Evolutionary conservation across 1,140 invertebrate species (phyloP).

Genomic region (Trachymyrmex septentrionalis): DNA sequence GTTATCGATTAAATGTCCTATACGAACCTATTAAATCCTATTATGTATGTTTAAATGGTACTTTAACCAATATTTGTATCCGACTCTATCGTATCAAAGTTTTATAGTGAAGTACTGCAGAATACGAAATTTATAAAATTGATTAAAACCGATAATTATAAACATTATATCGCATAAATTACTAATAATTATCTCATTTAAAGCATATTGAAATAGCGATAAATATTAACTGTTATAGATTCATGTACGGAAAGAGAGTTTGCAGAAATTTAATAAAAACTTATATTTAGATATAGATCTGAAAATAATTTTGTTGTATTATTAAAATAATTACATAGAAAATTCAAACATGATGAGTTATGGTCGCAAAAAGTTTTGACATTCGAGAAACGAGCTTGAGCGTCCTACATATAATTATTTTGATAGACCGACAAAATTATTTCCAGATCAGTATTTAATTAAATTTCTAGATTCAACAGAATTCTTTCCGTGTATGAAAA

Average conservation of each 20-base stretch:
- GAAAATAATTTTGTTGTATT: no score
- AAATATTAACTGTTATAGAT: no score
- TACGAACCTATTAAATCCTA: conserved; percentile 40
- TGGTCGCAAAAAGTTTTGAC: no score
- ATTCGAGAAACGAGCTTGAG: no score
- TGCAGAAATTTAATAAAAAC: no score
- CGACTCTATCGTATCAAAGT: conserved; percentile 23
- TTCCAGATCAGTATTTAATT: no score
- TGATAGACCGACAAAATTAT: no score
- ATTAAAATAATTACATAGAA: no score
- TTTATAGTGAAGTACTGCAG: conserved; percentile 5
- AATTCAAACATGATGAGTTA: no score
- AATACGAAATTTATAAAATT: conserved; percentile 9
- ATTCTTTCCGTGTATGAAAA: neutral
- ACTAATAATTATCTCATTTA: neutral
- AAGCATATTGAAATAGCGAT: neutral
- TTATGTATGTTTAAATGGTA: conserved; percentile 35
- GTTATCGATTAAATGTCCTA: conserved; percentile 55
- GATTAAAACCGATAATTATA: neutral
- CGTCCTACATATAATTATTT: no score
- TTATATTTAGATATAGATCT: neutral
- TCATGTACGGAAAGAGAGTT: neutral
- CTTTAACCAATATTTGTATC: conserved; percentile 55
- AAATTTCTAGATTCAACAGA: neutral
- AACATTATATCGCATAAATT: conserved; percentile 7